These are phyloP conservation scores for Drosophila prosaltans DNA, from an alignment of 1,140 invertebrate species.

Conservation along the genomic window DNA sequence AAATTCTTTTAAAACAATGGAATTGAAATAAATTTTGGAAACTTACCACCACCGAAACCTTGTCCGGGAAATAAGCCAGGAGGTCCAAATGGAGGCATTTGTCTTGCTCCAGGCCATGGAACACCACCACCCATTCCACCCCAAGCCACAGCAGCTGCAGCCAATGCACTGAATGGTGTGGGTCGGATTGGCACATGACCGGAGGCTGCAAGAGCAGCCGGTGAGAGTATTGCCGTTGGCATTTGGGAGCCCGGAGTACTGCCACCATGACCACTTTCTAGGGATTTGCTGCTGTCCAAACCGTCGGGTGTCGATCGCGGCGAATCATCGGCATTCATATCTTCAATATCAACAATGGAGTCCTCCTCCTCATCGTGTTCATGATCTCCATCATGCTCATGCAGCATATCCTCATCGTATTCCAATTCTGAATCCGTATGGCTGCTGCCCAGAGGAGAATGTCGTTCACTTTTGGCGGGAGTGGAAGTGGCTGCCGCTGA, in stretches of 20 bases:
- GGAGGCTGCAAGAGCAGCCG: constrained; percentile 77
- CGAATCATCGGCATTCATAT: constrained; percentile 85
- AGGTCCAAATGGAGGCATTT: constrained; percentile 82
- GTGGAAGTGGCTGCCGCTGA: constrained; percentile 37
- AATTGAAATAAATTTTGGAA: constrained; percentile 14
- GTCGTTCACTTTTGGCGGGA: constrained; percentile 74
- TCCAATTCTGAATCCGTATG: constrained; percentile 85
- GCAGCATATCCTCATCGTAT: constrained; percentile 85
- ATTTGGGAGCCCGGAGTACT: constrained; percentile 66
- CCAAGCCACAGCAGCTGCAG: constrained; percentile 86
- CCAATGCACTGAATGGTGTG: constrained; percentile 87
- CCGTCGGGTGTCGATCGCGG: constrained; percentile 81
- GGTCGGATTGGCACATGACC: constrained; percentile 86
- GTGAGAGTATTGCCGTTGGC: constrained; percentile 77
- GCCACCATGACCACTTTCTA: constrained; percentile 66
- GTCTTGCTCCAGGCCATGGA: constrained; percentile 85
- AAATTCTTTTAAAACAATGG: background rate
- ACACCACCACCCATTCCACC: constrained; percentile 86
- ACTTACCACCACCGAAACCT: constrained; percentile 81
- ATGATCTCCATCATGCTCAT: constrained; percentile 85
- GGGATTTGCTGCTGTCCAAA: constrained; percentile 75
- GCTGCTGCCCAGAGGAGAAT: constrained; percentile 81
- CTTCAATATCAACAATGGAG: constrained; percentile 88
- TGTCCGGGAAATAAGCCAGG: constrained; percentile 82
- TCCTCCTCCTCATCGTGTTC: constrained; percentile 85